Percentiles rank a stretch among this genome's conserved stretches.
These are phyloP conservation scores for Chrysina gloriosa DNA, from an alignment of 2,888 invertebrate genomes.

Conservation along the genomic window DNA sequence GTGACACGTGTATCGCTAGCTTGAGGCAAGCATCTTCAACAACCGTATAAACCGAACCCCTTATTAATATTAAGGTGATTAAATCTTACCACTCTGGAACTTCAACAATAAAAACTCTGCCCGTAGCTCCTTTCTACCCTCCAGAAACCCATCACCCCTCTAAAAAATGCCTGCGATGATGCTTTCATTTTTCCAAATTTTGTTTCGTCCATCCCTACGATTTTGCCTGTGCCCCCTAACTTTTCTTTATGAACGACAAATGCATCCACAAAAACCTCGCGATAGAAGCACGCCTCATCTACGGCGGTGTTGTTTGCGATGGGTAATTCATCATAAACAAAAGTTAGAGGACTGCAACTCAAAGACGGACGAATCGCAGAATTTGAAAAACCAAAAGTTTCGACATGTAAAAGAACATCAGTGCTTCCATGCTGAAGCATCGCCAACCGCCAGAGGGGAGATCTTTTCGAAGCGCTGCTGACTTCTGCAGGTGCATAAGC, in stretches of 20 bases:
- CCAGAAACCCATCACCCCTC: slow-evolving; percentile 32
- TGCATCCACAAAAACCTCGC: slow-evolving; percentile 11
- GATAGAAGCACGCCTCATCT: slow-evolving; percentile 23
- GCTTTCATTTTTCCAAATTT: slow-evolving; percentile 35
- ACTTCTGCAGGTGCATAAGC: no score
- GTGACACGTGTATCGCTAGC: no score
- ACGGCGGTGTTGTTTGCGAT: neutral
- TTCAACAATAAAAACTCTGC: slow-evolving; percentile 17
- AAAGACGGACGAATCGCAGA: neutral
- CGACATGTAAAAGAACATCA: no score
- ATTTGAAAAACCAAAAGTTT: slow-evolving; percentile 44
- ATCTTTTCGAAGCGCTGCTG: no score
- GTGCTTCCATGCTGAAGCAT: no score
- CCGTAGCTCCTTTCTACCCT: slow-evolving; percentile 16
- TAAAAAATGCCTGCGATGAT: slow-evolving; percentile 14
- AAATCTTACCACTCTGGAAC: slow-evolving; percentile 25
- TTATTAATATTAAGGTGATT: no score
- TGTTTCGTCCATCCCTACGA: slow-evolving; percentile 28
- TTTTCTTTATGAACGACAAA: neutral
- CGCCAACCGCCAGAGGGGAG: no score
- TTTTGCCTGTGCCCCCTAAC: slow-evolving; percentile 27
- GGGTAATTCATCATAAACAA: neutral
- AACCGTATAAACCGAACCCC: no score
- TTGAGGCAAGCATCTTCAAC: no score
- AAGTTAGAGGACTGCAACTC: slow-evolving; percentile 4